phyloP scores from a whole-genome alignment of 1,140 invertebrate genomes.

The Lepidostoma basale region DNA sequence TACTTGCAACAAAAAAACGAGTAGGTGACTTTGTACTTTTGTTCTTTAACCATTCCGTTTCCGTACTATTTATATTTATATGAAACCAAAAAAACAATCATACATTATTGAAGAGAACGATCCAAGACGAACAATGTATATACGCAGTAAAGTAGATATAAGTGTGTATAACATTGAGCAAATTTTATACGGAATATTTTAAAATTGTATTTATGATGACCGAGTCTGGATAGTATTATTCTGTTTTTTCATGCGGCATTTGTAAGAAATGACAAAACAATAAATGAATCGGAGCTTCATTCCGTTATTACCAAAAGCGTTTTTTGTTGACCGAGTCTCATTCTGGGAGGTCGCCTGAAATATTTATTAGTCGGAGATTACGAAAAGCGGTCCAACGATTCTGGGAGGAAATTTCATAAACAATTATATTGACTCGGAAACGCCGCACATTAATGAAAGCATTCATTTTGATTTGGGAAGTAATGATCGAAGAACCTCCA shows the following conservation, averaged over 20 bases:
- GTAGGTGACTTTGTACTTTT: too few species aligned
- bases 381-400: neutral
- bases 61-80: too few species aligned
- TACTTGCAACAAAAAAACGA: too few species aligned
- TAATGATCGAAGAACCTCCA: too few species aligned
- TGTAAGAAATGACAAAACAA: constrained; percentile 19
- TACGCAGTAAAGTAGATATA: too few species aligned
- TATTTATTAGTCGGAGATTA: constrained; percentile 6
- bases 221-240: constrained; percentile 12
- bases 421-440: neutral
- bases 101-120: constrained; percentile 11
- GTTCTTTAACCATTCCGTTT: too few species aligned
- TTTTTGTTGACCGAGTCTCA: neutral
- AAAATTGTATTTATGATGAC: constrained; percentile 19
- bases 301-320: constrained; percentile 1
- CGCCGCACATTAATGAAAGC: too few species aligned
- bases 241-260: constrained; percentile 5
- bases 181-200: too few species aligned
- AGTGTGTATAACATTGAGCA: too few species aligned
- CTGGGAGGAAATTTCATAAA: neutral
- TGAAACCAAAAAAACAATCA: constrained; percentile 11
- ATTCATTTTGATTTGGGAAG: too few species aligned
- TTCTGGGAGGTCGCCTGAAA: constrained; percentile 18
- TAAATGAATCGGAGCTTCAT: constrained; percentile 17
- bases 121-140: neutral